Base-by-base conservation (phyloP, 2,888 invertebrate genomes). In the Fragum whitleyi region DNA sequence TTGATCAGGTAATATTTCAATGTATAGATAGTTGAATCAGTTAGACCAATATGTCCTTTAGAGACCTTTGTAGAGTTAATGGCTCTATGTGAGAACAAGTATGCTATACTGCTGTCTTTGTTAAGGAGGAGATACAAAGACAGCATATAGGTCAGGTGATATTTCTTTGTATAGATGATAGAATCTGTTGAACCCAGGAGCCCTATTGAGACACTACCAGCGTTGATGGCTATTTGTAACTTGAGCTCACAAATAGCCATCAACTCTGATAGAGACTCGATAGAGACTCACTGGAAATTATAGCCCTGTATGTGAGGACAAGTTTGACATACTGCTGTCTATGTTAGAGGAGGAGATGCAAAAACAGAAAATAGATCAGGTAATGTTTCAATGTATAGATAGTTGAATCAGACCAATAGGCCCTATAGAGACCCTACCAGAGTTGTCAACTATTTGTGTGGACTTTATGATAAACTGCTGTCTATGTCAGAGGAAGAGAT, bases 281-380 rank as follows among this genome's bases (percentile, higher is more conserved):
- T 14, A n/a, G 7, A 39, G 39, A 2, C 69, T 47, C 36, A 32
- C 39, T 1, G 68, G n/a, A 39, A 14, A 9, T 39, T 6, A 39
- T 39, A 39, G 39, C 39, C 14, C 39, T n/a, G n/a, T 39, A 39
- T 39, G 39, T 81, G 92, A 91, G 59, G 95, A 95, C 68, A 95
- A 96, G 84, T 96, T 96, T 87, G 96, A 96, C 84, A 91, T 94
- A 14, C 91, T 97, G 1, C 95, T 96, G 0, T 94, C 94, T 28
- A 95, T 96, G 87, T 91, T 97, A 85, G 95, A 96, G 65, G 94
- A 95, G 70, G 96, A 96, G 81, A 96, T 97, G 84, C 95, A 96
- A 9, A 96, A 96, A 90, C 94, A 94, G 16, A 96, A 97, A 89
- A 96, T 97, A 87, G 96, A 96, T 86, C 95, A 96, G 94, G 96